Base-by-base conservation (phyloP, 2,888 invertebrate genomes). In the Spisula subtruncata region DNA sequence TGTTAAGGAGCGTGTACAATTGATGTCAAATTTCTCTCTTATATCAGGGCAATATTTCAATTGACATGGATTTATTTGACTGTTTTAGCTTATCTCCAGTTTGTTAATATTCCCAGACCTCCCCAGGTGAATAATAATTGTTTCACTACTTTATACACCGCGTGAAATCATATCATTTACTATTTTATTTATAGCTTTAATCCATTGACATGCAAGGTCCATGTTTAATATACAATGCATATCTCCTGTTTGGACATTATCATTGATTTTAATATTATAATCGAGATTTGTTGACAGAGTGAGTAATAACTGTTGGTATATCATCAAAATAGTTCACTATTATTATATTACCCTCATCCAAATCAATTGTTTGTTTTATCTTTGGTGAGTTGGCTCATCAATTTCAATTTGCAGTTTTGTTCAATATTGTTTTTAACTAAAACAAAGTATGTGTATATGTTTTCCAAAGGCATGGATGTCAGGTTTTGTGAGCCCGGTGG, bases 111-210 rank as follows among this genome's bases (percentile, higher is more conserved):
- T 46, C 75, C 32, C 32, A 84, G 84, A 84, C 84, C 84, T 79
- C 84, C 84, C 51, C 66, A 18, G 75, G 84, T 51, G 84, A 75
- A 75, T 84, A 29, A 48, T 84, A 84, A 84, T 84, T 84, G 84
- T 75, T 75, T 75, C 41, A 84, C 46, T 48, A 48, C 75, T 84
- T 84, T 54, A 84, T 75, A 71, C 20, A 35, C 75, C 75, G 35
- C 75, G 12, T 75, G 84, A 71, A 84, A 75, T 84, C 71, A 75
- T 84, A 48, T 83, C 83, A 84, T 48, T 84, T 48, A 51, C 29
- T 32, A 35, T 75, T 75, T 75, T 75, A 75, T 75, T 35, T 75
- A 75, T 75, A 35, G 35, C 41, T 75, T 75, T 75, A 75, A 75
- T 75, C 75, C 75, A 18, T 75, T 16, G 32, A 75, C 75, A 75